Evolutionary conservation across 1,140 invertebrate species (phyloP).

Genomic region (Sweltsa coloradensis): DNA sequence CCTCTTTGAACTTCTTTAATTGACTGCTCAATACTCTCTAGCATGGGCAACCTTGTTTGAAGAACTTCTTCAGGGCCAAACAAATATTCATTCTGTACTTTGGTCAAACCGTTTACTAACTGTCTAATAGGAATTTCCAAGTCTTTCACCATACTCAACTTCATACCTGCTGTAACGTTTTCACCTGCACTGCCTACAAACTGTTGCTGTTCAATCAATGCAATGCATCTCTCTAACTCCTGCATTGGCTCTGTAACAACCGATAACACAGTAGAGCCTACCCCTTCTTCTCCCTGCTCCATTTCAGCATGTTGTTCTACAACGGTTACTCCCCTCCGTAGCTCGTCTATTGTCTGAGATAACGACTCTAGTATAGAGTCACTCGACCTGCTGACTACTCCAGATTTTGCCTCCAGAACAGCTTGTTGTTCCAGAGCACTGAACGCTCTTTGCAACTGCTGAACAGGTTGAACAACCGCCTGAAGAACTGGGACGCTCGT

Average conservation of each 20-base stretch:
- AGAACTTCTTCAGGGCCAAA: too few species aligned
- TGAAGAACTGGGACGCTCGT: too few species aligned
- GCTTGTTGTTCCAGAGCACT: slow-evolving; percentile 52
- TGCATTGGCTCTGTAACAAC: neutral
- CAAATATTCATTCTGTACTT: too few species aligned
- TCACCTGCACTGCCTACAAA: neutral
- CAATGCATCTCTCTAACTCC: neutral
- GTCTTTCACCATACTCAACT: too few species aligned
- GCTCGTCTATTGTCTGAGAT: neutral
- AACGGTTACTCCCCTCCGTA: neutral
- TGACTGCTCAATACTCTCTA: slow-evolving; percentile 7
- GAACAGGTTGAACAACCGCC: slow-evolving; percentile 14
- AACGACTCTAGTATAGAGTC: slow-evolving; percentile 10
- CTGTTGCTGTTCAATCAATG: neutral
- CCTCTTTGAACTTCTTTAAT: slow-evolving; percentile 12
- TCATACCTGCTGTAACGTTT: neutral
- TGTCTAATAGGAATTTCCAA: too few species aligned
- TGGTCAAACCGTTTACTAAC: too few species aligned
- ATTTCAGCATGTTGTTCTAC: slow-evolving; percentile 2
- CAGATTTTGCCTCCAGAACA: slow-evolving; percentile 39
- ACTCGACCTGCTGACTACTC: neutral
- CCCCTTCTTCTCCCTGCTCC: neutral
- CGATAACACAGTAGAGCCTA: neutral
- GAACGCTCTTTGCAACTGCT: slow-evolving; percentile 44
- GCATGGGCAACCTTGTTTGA: too few species aligned